These are phyloP conservation scores for Formicarius rufipectus DNA, from an alignment of 2,113 vertebrate genomes.

Conservation along the genomic window DNA sequence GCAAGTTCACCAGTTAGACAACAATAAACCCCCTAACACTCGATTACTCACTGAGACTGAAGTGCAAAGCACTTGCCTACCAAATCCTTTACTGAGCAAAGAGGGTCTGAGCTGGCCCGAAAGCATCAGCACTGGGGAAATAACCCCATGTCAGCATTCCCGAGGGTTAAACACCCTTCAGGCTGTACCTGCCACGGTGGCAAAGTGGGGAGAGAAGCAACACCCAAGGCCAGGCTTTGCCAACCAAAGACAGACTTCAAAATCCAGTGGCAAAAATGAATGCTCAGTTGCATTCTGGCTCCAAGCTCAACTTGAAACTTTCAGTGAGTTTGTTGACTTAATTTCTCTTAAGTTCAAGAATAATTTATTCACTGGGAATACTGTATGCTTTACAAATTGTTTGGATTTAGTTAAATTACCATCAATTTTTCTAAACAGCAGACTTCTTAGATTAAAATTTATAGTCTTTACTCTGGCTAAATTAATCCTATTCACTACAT, in stretches of 20 bases:
- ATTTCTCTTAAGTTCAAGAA: slow-evolving; percentile 23
- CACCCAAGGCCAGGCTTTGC: background rate
- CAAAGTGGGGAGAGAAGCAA: background rate
- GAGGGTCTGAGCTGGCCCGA: background rate
- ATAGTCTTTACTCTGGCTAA: slow-evolving; percentile 34
- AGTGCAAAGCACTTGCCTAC: background rate
- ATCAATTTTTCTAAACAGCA: slow-evolving; percentile 46
- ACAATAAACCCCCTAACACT: background rate
- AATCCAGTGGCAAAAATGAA: background rate
- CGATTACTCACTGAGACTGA: background rate
- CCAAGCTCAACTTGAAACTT: slow-evolving; percentile 3
- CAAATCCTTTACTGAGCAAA: background rate
- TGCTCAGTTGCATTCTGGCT: background rate
- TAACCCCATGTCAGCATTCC: rapidly evolving
- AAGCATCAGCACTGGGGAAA: background rate
- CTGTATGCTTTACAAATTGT: slow-evolving; percentile 19
- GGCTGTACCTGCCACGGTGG: background rate
- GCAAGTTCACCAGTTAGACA: background rate
- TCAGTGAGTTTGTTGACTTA: slow-evolving; percentile 14
- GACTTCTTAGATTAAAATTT: slow-evolving; percentile 53
- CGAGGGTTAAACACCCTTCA: background rate
- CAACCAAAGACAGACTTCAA: background rate
- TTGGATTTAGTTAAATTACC: slow-evolving; percentile 57
- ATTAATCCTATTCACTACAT: slow-evolving; percentile 60
- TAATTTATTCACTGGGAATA: slow-evolving; percentile 40